Evolutionary conservation across 64 coral and sea anemone species (phyloP), one percentile per base, ranked within the genome.

Genomic region (Pocillopora verrucosa): DNA sequence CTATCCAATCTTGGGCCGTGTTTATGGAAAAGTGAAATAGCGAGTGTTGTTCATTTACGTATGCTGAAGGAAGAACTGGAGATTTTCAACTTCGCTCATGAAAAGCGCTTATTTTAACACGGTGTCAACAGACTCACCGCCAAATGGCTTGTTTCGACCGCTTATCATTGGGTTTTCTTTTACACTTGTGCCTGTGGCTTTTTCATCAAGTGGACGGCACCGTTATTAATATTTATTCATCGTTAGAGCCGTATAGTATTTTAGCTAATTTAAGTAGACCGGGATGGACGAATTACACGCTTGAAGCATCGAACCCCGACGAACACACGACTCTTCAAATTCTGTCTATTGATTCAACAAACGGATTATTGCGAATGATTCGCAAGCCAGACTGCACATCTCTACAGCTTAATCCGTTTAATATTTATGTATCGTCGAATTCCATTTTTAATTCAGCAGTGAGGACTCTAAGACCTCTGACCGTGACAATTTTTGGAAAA

Each of bases 191-290:
- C 36, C 38, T 62, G 60, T 14, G 64, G 64, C 16, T 85, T 36
- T 72, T 56, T 13, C 36, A 56, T 36, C 65, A 58, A 85, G 82
- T 72, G 82, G 83, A 92, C 35, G 56, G 90, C 61, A 87, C 36
- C 59, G 84, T 87, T n/a, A 76, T 92, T 61, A 76, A 92, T 92
- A 92, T 92, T 92, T 92, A 92, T 92, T 76, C 75, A 79, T 85
- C 84, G 37, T 91, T 92, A 15, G 82, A 88, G 24, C 82, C 88
- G 65, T 30, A 90, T 59, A 86, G 86, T 73, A 73, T 93, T 65
- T 64, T 97, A 73, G 79, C 88, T 34, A 93, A 86, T 89, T 86
- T 97, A 82, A 87, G 84, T 26, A 79, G 87, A 65, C 41, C 61
- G 73, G 78, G 87, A 59, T 89, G 91, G 70, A 91, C 88, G 56